Percentiles rank a stretch among this genome's conserved stretches.
Conservation (phyloP, 92 coral and sea anemone species). For the Porites lobata region DNA sequence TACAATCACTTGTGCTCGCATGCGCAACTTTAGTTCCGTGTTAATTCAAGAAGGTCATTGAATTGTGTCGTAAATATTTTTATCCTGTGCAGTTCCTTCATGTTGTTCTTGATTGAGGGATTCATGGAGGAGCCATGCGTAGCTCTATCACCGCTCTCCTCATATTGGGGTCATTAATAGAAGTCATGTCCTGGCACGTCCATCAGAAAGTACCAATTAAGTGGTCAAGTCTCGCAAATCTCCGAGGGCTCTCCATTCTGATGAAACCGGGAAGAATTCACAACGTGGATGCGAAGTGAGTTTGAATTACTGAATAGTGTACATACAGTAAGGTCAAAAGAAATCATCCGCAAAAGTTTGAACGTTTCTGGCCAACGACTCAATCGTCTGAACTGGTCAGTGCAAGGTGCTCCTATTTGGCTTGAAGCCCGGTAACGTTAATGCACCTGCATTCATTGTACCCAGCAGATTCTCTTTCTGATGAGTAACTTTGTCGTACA, state of each 20-base stretch:
- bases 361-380: too few species aligned
- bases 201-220: neutral
- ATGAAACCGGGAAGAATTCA: neutral
- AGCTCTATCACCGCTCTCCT: slow-evolving; percentile 35
- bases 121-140: slow-evolving; percentile 71
- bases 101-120: slow-evolving; percentile 55
- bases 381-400: too few species aligned
- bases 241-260: slow-evolving; percentile 4
- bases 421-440: too few species aligned
- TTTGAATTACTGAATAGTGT: neutral
- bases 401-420: too few species aligned
- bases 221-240: neutral
- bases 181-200: slow-evolving; percentile 17
- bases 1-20: neutral
- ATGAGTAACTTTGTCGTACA: too few species aligned
- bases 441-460: too few species aligned
- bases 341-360: too few species aligned
- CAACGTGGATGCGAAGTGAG: neutral
- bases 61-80: neutral
- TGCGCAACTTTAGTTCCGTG: too few species aligned
- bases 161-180: slow-evolving; percentile 20
- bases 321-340: neutral
- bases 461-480: too few species aligned
- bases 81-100: slow-evolving; percentile 50
- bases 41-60: too few species aligned